These are phyloP conservation scores for Lordiphosa mommai DNA, from an alignment of 1,140 invertebrate genomes.

Conservation along the genomic window DNA sequence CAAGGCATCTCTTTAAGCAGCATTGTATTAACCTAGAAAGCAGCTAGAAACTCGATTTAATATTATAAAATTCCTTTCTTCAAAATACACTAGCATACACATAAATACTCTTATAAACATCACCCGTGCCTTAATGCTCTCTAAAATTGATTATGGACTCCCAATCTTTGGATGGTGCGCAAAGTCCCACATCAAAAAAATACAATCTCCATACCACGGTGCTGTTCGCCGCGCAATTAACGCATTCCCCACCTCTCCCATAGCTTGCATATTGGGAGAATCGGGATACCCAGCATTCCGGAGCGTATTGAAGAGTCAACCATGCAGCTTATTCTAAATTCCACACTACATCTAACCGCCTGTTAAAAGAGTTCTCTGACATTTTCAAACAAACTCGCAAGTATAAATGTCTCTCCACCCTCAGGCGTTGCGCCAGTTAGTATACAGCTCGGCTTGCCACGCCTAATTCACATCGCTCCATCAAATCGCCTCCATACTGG, in stretches of 20 bases:
- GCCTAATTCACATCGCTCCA: no score
- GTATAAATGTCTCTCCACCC: not conserved
- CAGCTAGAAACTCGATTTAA: slow-evolving; percentile 7
- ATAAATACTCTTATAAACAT: no score
- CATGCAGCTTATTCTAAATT: no score
- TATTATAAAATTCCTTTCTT: slow-evolving; percentile 12
- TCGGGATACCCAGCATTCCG: no score
- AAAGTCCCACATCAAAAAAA: slow-evolving; percentile 7
- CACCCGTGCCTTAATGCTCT: no score
- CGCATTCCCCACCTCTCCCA: not conserved
- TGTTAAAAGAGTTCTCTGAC: not conserved
- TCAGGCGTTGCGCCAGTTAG: no score
- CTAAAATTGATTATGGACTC: no score
- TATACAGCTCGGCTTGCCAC: no score
- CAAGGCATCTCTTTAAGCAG: slow-evolving; percentile 1
- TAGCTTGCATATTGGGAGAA: no score
- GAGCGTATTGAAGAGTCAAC: not conserved
- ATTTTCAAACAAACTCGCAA: not conserved
- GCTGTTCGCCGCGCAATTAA: not conserved
- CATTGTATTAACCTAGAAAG: slow-evolving; percentile 2
- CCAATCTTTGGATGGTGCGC: no score
- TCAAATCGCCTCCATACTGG: no score
- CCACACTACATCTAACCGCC: not conserved
- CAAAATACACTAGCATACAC: no score
- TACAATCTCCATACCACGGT: not conserved